A percentile compares a stretch with the other conserved stretches of the same genome.
Conservation (phyloP, 2,888 invertebrate species). For the Calameuta idolon region DNA sequence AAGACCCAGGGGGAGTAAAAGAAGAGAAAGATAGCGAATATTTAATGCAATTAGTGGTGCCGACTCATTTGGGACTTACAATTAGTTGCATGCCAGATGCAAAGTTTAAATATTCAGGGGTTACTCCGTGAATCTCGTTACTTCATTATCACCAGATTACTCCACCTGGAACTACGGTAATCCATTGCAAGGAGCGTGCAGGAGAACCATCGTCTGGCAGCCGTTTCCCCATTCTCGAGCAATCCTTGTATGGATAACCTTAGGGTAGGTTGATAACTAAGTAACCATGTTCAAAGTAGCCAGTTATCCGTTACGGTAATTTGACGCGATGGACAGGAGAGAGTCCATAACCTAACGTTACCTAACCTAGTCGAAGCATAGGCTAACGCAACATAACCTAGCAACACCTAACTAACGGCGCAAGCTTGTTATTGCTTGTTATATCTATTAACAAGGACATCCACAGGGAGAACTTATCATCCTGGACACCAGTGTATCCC, state of each 20-base stretch:
- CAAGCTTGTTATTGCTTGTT: neutral
- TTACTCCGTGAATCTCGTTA: conserved; percentile 57
- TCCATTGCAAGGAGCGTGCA: conserved; percentile 33
- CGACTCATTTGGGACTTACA: neutral
- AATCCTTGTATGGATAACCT: neutral
- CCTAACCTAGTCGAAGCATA: neutral
- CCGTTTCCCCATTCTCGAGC: neutral
- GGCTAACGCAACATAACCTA: neutral
- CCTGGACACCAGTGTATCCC: neutral
- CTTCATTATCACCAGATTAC: conserved; percentile 64
- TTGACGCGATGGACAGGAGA: neutral
- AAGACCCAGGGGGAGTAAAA: neutral
- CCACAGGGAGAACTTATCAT: neutral
- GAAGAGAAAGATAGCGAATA: neutral
- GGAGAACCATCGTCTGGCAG: neutral
- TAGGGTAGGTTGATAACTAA: conserved; percentile 33
- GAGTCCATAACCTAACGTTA: neutral
- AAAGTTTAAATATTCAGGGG: conserved; percentile 61
- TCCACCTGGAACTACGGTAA: conserved; percentile 52
- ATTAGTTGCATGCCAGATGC: conserved; percentile 43
- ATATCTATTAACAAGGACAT: neutral
- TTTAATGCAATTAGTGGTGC: neutral
- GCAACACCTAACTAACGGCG: neutral
- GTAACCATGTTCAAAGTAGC: conserved; percentile 42
- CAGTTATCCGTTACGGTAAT: conserved; percentile 10